A percentile compares a stretch with the other conserved stretches of the same genome.
Evolutionary conservation across 2,797 vertebrate genomes (phyloP).

Genomic region (Borostomias antarcticus): DNA sequence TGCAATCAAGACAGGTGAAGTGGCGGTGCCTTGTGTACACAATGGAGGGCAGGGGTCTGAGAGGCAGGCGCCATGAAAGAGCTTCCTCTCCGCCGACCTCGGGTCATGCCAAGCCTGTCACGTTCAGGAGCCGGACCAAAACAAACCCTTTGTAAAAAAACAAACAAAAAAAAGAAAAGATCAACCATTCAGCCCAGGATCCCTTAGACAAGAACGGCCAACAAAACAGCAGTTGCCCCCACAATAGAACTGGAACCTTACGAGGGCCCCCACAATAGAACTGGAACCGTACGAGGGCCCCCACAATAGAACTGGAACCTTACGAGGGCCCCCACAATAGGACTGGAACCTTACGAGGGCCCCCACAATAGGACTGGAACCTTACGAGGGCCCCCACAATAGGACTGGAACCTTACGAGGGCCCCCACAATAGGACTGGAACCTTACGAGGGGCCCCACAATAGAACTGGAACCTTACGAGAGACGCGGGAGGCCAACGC

Average conservation of each 20-base stretch:
- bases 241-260: conserved; percentile 35
- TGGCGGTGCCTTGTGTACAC: conserved; percentile 58
- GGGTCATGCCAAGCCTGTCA: conserved; percentile 61
- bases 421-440: conserved; percentile 43
- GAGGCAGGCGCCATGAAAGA: conserved; percentile 71
- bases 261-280: conserved; percentile 48
- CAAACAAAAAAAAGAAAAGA: too few relatives aligned
- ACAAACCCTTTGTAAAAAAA: conserved; percentile 73
- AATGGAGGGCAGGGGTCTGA: conserved; percentile 63
- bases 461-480: conserved; percentile 45
- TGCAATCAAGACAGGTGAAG: conserved; percentile 47
- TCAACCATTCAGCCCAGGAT: conserved; percentile 67
- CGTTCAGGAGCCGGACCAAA: conserved; percentile 62
- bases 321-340: conserved; percentile 45
- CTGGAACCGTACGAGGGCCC: conserved; percentile 44
- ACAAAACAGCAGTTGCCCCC: conserved; percentile 60
- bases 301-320: conserved; percentile 42
- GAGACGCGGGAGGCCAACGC: conserved; percentile 27
- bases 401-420: conserved; percentile 50
- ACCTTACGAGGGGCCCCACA: conserved; percentile 32
- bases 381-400: conserved; percentile 43
- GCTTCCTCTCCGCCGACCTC: conserved; percentile 72
- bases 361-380: conserved; percentile 44
- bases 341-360: conserved; percentile 46
- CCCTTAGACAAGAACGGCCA: conserved; percentile 51